Evolutionary conservation across 2,797 vertebrate genomes (phyloP), one percentile per base, ranked within the genome.

Genomic region (Epinephelus coioides): DNA sequence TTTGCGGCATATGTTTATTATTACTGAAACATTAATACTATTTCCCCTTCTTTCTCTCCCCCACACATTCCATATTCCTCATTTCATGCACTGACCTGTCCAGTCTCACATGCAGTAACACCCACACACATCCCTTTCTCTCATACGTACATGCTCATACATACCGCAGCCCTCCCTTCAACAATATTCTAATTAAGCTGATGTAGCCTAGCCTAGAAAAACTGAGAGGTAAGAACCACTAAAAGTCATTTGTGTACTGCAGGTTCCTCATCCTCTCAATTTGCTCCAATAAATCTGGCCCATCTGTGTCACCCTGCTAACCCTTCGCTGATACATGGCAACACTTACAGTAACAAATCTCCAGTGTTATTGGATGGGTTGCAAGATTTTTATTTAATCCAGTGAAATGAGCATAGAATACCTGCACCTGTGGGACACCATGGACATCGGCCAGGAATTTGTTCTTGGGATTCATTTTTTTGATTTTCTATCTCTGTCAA

Each of bases 221-320:
- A 55, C 34, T 60, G 10, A 61, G 21, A 53, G n/a, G 8, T 56
- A 21, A 60, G 64, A 70, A 50, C 19, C 15, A 7, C n/a, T 61
- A 12, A 67, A 74, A 73, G 27, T 76, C 12, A 46, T 69, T 25
- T 55, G 34, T 65, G 12, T 38, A 27, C 11, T 21, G 59, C 43
- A 54, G 21, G 30, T 51, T 54, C 59, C 66, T 73, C 43, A 57
- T 68, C 34, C 21, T 65, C 60, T 59, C 65, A 73, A 59, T 67
- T 76, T 86, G 46, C 34, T 76, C 51, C 64, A 76, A 56, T 83
- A 78, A 73, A 85, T 78, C 46, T 69, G 68, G 10, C 25, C 70
- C 34, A 71, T 46, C 57, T 88, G 34, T 49, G 72, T 81, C 2
- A 1, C 55, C 67, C 64, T 70, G 18, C 38, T 55, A 46, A 56